Percentiles rank a stretch among this genome's conserved stretches.
phyloP scores from a whole-genome alignment of 2,797 vertebrate genomes.

The Podargus strigoides region DNA sequence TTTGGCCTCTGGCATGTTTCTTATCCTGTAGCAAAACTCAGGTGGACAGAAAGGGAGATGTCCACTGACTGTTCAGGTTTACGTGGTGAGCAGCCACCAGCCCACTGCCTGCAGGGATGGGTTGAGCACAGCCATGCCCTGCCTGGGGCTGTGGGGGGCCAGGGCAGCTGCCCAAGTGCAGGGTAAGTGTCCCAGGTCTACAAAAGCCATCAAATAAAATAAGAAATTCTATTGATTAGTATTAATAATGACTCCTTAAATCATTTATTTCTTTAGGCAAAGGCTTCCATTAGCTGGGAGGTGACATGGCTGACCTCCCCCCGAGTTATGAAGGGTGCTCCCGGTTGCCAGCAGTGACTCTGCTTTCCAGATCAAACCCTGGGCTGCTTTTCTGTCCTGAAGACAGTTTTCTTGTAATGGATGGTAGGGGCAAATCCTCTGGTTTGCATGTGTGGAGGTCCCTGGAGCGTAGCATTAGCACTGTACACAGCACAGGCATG shows the following conservation, averaged over 20 bases:
- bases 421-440: background rate
- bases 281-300: background rate
- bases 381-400: background rate
- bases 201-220: background rate
- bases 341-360: no score
- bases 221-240: accelerated
- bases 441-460: background rate
- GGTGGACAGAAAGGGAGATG: background rate
- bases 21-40: background rate
- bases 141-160: background rate
- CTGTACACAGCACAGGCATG: background rate
- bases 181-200: background rate
- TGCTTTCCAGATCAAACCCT: background rate
- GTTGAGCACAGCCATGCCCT: accelerated
- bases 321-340: background rate
- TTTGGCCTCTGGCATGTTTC: background rate
- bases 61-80: background rate
- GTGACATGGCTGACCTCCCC: background rate
- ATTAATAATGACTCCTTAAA: background rate
- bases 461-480: background rate
- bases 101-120: accelerated
- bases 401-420: background rate
- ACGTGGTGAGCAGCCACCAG: background rate
- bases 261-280: background rate
- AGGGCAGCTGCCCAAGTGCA: background rate